Conservation (phyloP, 2,113 vertebrate species). For the Bettongia penicillata region DNA sequence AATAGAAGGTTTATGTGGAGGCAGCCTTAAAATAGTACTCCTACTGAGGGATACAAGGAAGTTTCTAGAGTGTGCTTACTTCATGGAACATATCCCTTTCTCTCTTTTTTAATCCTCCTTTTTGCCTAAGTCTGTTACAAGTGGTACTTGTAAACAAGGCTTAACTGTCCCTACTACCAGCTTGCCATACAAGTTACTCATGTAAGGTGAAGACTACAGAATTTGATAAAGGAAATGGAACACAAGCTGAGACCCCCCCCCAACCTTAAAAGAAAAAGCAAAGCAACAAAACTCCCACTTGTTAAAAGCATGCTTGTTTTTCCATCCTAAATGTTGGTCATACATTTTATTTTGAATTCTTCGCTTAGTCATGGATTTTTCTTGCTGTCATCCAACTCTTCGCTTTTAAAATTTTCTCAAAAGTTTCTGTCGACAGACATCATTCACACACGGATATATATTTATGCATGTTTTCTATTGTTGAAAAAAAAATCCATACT, state of each 20-base stretch:
- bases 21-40: not conserved
- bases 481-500: not conserved
- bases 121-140: not conserved
- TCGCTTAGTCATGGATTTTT: not conserved
- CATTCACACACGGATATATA: not conserved
- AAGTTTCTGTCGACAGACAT: not conserved
- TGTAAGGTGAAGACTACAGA: not conserved
- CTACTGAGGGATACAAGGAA: not conserved
- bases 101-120: not conserved
- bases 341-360: not conserved
- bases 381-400: not conserved
- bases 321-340: not conserved
- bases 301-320: not conserved
- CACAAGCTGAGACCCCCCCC: not conserved
- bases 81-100: not conserved
- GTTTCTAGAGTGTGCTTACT: not conserved
- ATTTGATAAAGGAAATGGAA: slow-evolving; percentile 36
- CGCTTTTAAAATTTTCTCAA: not conserved
- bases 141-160: not conserved
- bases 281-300: not conserved
- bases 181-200: not conserved
- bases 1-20: slow-evolving; percentile 18
- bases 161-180: not conserved
- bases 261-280: slow-evolving; percentile 3
- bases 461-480: not conserved